A percentile compares a stretch with the other conserved stretches of the same genome.
These are phyloP conservation scores for Ivindomyrus marchei DNA, from an alignment of 2,113 vertebrate genomes.

Conservation along the genomic window DNA sequence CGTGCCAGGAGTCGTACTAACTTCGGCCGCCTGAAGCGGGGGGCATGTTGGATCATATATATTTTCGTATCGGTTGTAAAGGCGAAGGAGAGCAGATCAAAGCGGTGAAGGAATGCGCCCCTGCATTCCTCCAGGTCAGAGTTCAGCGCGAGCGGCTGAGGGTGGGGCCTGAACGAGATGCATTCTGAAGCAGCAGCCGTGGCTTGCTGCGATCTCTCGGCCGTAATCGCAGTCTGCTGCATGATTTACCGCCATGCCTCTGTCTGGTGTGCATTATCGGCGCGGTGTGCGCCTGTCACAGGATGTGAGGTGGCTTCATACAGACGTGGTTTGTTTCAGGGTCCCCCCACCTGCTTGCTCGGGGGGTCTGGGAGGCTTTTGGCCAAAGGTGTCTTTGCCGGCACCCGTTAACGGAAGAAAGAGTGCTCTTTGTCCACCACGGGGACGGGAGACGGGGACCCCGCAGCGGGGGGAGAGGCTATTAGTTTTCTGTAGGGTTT, in stretches of 20 bases:
- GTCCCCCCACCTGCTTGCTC: background rate
- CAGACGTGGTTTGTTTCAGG: constrained; percentile 21
- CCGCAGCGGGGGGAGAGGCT: constrained; percentile 27
- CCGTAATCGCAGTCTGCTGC: constrained; percentile 58
- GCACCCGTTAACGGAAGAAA: background rate
- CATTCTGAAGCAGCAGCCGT: constrained; percentile 39
- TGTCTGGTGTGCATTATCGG: constrained; percentile 61
- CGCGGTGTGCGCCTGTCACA: constrained; percentile 66
- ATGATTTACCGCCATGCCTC: constrained; percentile 65
- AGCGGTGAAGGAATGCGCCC: constrained; percentile 51
- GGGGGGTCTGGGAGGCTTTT: background rate
- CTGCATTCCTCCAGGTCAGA: constrained; percentile 57
- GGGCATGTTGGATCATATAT: constrained; percentile 67
- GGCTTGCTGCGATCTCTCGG: constrained; percentile 51
- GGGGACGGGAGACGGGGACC: background rate
- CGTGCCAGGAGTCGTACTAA: background rate
- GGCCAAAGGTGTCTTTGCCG: background rate
- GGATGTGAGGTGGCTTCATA: constrained; percentile 57
- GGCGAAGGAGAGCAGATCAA: constrained; percentile 50
- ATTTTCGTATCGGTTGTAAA: constrained; percentile 62
- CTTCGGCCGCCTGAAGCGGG: constrained; percentile 39
- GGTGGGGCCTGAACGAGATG: constrained; percentile 32
- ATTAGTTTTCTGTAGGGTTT: constrained; percentile 51
- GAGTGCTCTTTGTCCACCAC: background rate
- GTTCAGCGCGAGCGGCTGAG: constrained; percentile 57